Conservation (phyloP, 2,797 vertebrate species). For the Chelon labrosus region DNA sequence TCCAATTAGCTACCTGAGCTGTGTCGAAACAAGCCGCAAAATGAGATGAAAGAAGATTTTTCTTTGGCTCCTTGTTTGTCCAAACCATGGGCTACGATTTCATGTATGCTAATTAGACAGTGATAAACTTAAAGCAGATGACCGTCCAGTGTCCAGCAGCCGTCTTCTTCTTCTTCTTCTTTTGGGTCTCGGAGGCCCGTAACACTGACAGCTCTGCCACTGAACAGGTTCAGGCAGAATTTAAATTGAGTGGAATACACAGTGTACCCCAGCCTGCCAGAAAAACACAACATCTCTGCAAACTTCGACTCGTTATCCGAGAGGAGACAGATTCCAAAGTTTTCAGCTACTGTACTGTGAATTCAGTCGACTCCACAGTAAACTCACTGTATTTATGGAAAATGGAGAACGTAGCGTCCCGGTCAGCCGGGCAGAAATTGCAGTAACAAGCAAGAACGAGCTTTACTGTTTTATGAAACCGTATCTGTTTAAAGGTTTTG, state of each 20-base stretch:
- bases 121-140: background rate
- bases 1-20: conserved; percentile 64
- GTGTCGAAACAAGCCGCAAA: conserved; percentile 12
- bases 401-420: background rate
- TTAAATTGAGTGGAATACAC: conserved; percentile 9
- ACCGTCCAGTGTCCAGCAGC: background rate
- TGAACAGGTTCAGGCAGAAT: conserved; percentile 26
- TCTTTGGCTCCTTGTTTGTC: background rate
- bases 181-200: conserved; percentile 5
- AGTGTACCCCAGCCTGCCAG: conserved; percentile 5
- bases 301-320: conserved; percentile 24
- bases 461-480: background rate
- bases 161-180: background rate
- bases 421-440: background rate
- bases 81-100: background rate
- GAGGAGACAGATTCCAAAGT: conserved; percentile 21
- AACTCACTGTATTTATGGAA: conserved; percentile 16
- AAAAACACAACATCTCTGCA: conserved; percentile 27
- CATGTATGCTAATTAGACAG: background rate
- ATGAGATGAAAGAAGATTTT: conserved; percentile 8
- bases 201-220: conserved; percentile 21
- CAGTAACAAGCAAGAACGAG: too few species aligned
- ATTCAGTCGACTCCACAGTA: conserved; percentile 18
- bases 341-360: conserved; percentile 11
- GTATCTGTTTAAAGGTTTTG: background rate